Evolutionary conservation across 2,113 vertebrate genomes (phyloP), one percentile per base, ranked within the genome.

Genomic region (Mus spicilegus): DNA sequence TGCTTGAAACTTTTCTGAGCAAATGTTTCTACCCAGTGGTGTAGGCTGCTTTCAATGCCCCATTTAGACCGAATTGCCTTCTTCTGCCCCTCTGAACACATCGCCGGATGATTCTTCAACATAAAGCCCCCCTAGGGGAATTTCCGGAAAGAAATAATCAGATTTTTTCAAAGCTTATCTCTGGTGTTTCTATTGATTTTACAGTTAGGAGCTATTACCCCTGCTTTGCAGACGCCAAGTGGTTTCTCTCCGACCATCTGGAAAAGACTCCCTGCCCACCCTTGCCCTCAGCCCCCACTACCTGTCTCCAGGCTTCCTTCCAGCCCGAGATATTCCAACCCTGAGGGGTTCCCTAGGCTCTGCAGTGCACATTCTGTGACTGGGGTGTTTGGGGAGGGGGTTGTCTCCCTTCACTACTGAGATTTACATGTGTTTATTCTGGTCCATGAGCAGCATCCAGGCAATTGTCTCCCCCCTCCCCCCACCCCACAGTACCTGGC

Each of bases 401-500:
- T 6, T 6, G n/a, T 49, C 0, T 39, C 82, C 14, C 1, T 11
- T 10, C 0, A 16, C 80, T 12, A 2, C 33, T 4, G 0, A 46
- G 91, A 69, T 87, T 6, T 54, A 72, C 6, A 3, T 20, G 28
- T 30, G 12, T 96, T 92, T 36, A 46, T 84, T 94, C 93, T 9
- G 11, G 22, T 20, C 61, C 33, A 0, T 0, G 13, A 42, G 22
- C 65, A 9, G 58, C 0, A 0, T 19, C 20, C 0, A 0, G n/a
- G 69, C 81, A 61, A 33, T 75, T 33, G 46, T 75, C 2, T 89
- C 36, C 16, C 69, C 69, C 69, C 5, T 8, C 16, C 33, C 30
- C 67, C 17, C 33, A 14, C 30, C 69, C 33, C 14, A 0, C n/a
- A 3, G 2, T 10, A 3, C 22, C 77, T 11, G 67, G 67, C 0